These are phyloP conservation scores for Alethe castanea DNA, from an alignment of 2,113 vertebrate genomes.

Conservation along the genomic window DNA sequence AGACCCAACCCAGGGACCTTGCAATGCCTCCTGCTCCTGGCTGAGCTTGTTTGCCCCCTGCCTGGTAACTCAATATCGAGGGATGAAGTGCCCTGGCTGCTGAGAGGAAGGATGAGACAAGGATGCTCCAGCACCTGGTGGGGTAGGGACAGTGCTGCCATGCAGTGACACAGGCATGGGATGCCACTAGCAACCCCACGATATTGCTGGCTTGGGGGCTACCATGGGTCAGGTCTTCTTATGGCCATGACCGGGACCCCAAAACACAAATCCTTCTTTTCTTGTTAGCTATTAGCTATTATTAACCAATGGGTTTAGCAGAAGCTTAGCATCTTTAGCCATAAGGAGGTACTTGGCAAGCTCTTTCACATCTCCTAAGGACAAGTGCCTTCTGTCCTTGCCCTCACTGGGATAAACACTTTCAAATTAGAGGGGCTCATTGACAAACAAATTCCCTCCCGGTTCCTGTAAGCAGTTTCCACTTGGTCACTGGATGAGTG, in stretches of 20 bases:
- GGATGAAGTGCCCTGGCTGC: background rate
- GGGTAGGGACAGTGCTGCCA: background rate
- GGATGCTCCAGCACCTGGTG: rapidly evolving
- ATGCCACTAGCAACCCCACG: background rate
- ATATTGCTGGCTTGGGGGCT: background rate
- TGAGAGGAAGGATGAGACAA: background rate
- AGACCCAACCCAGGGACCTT: background rate
- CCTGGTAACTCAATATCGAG: rapidly evolving
- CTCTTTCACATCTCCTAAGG: background rate
- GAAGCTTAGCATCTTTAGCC: background rate
- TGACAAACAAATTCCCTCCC: background rate
- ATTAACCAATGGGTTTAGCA: background rate
- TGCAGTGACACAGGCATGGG: background rate
- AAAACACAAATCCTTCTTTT: background rate
- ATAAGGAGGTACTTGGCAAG: background rate
- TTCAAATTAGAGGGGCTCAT: background rate
- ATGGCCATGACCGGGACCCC: background rate
- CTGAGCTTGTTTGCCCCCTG: background rate
- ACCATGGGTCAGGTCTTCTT: background rate
- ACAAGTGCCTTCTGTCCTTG: background rate
- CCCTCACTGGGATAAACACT: background rate
- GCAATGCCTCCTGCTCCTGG: background rate
- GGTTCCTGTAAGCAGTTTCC: background rate
- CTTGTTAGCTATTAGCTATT: background rate
- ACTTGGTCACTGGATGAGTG: rapidly evolving